These are phyloP conservation scores for Drosophila punjabiensis DNA, from an alignment of 1,140 invertebrate genomes.

Conservation along the genomic window DNA sequence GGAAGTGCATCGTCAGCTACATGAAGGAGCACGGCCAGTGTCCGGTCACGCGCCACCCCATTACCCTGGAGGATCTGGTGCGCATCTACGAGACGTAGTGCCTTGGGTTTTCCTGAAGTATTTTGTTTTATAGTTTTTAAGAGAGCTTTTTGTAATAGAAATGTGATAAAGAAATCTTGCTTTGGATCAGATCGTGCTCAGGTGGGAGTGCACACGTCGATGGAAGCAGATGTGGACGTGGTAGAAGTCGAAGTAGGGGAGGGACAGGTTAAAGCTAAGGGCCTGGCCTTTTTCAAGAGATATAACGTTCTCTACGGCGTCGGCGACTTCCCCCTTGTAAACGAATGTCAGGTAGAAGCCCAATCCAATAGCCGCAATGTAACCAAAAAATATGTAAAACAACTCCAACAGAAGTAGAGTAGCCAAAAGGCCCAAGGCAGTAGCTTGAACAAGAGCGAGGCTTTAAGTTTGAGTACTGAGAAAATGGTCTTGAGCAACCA, in stretches of 20 bases:
- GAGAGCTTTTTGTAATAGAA: slow-evolving; percentile 9
- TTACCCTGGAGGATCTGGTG: slow-evolving; percentile 76
- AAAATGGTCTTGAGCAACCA: background rate
- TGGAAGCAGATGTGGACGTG: slow-evolving; percentile 39
- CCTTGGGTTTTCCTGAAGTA: background rate
- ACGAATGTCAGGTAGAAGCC: background rate
- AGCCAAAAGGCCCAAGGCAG: background rate
- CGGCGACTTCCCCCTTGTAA: no score
- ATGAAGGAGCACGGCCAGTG: slow-evolving; percentile 69
- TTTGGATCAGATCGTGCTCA: slow-evolving; percentile 28
- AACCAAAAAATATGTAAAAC: background rate
- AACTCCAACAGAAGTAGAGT: background rate
- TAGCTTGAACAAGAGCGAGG: background rate
- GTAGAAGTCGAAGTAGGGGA: slow-evolving; percentile 48
- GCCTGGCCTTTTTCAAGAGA: background rate
- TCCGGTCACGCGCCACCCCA: slow-evolving; percentile 74
- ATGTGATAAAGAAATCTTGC: slow-evolving; percentile 5
- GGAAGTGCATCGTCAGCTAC: slow-evolving; percentile 78
- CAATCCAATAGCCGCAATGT: background rate
- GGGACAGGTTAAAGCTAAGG: slow-evolving; percentile 20
- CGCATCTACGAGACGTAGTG: slow-evolving; percentile 76
- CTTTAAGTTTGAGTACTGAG: background rate
- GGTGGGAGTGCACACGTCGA: slow-evolving; percentile 3
- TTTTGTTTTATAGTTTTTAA: slow-evolving; percentile 23
- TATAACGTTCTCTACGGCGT: background rate